Evolutionary conservation across 2,888 invertebrate species (phyloP).

Genomic region (Athalia cordata): DNA sequence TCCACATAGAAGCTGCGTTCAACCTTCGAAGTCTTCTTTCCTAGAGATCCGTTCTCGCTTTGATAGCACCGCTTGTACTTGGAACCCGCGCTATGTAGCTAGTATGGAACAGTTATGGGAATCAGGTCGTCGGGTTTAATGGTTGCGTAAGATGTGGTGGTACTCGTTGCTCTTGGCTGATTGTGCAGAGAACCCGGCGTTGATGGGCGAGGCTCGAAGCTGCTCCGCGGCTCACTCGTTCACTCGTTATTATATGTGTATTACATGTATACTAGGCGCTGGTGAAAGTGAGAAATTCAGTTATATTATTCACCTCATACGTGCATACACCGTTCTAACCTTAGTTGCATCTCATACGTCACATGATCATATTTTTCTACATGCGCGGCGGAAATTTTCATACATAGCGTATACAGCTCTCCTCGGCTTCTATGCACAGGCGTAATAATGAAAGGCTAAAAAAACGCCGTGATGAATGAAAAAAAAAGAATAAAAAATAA

Average conservation of each 20-base stretch:
- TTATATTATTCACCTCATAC: conserved; percentile 8
- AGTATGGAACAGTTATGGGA: conserved; percentile 65
- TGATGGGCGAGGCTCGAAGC: conserved; percentile 65
- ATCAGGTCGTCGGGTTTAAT: conserved; percentile 62
- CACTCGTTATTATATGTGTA: conserved; percentile 2
- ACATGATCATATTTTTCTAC: no score
- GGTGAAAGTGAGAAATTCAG: conserved; percentile 66
- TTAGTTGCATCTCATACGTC: background rate
- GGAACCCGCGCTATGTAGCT: conserved; percentile 51
- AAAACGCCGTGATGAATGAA: no score
- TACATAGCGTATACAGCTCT: no score
- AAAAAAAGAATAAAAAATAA: background rate
- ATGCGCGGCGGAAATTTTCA: no score
- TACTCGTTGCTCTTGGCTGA: conserved; percentile 38
- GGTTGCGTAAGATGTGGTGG: conserved; percentile 58
- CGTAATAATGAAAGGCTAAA: no score
- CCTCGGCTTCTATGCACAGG: no score
- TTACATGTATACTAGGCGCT: conserved; percentile 18
- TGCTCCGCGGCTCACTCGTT: background rate
- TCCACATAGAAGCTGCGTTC: background rate
- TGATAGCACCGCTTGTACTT: conserved; percentile 49
- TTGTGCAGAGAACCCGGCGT: conserved; percentile 28
- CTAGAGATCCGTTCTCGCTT: conserved; percentile 2
- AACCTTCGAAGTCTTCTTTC: conserved; percentile 17
- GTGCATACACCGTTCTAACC: background rate